Base-by-base conservation (phyloP, 2,113 vertebrate species). In the Tonatia bakeri region DNA sequence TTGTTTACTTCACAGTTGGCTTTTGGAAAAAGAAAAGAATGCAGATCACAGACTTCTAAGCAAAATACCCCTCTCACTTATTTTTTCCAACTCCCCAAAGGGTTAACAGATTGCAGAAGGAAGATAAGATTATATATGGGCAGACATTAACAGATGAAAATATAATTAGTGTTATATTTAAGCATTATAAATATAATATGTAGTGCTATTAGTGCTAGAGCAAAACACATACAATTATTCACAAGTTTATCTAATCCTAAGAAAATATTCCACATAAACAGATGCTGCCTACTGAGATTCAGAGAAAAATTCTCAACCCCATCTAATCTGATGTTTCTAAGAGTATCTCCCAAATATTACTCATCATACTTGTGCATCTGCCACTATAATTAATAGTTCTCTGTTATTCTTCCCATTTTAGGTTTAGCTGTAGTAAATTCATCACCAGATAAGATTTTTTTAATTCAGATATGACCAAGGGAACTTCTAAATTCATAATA, bases 401-500 rank as follows among this genome's bases (percentile, higher is more conserved):
- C 61, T 56, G 17, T 52, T 77, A 85, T 69, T 92, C 36, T 54
- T 94, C 40, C 61, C 56, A 92, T 79, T 94, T 90, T 43, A 72
- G 36, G 36, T n/a, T 92, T 76, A 61, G 80, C 81, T 94, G 72
- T 76, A 33, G 72, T 95, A 81, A 94, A 90, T 90, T 75, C 96
- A 97, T 88, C 95, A 93, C 45, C 40, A 93, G 76, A 93, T 93
- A 94, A 96, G 86, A 65, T 17, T 8, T 52, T 88, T 79, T 79
- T 85, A 80, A 95, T 97, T 94, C 56, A 56, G 75, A 87, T 72
- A 92, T 43, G 96, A 80, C 38, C 31, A 83, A 92, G 59, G 90
- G 80, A 94, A 96, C 92, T 91, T 88, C 64, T 72, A 90, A 80
- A 81, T 94, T 94, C 87, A 90, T 79, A 95, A 93, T n/a, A 95